A percentile compares a stretch with the other conserved stretches of the same genome.
Conservation (phyloP, 2,113 vertebrate species). For the Trachemys scripta region DNA sequence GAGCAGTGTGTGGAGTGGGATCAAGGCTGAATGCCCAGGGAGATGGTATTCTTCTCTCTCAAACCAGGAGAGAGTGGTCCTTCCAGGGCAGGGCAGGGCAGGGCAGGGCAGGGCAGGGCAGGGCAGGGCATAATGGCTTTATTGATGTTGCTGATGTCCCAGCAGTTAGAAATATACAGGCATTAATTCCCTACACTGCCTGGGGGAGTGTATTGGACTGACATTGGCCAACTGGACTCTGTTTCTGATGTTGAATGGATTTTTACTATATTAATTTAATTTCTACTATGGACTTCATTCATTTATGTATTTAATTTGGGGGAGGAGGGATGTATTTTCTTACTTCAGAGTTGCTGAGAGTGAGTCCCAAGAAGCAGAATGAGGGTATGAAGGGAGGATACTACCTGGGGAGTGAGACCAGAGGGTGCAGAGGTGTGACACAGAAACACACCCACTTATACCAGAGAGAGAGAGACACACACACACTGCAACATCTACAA, state of each 20-base stretch:
- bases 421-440: conserved; percentile 39
- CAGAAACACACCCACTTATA: conserved; percentile 56
- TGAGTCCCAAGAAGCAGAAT: conserved; percentile 47
- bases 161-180: neutral
- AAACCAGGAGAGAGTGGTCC: neutral
- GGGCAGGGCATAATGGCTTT: neutral
- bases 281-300: conserved; percentile 2
- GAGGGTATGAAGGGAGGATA: conserved; percentile 31
- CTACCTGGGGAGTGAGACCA: conserved; percentile 7
- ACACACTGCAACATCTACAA: conserved; percentile 45
- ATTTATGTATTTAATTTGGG: neutral
- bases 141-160: neutral
- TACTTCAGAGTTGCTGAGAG: conserved; percentile 46
- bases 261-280: neutral
- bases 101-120: neutral
- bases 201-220: neutral
- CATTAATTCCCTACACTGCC: neutral
- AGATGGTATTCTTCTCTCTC: neutral
- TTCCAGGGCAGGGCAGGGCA: neutral
- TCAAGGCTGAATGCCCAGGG: neutral
- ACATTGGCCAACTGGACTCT: neutral
- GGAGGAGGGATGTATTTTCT: conserved; percentile 13
- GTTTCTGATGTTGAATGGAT: neutral
- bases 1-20: neutral
- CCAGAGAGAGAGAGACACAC: neutral